Conservation (phyloP, 2,113 vertebrate genomes). For the Danio rerio region GRCz12tu NC_133182.1:43257501-43258000, state of each 20-base stretch:
- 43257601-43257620: too few relatives aligned
- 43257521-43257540: too few relatives aligned
- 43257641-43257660: too few relatives aligned
- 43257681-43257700: neutral
- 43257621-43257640: too few relatives aligned
- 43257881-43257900: slow-evolving; percentile 70
- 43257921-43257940: slow-evolving; percentile 71
- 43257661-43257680: too few relatives aligned
- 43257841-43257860: slow-evolving; percentile 72
- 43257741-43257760: neutral
- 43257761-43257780: slow-evolving; percentile 27
- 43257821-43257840: slow-evolving; percentile 63
- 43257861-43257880: slow-evolving; percentile 74
- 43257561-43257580: too few relatives aligned
- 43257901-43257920: slow-evolving; percentile 76
- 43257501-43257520: too few relatives aligned
- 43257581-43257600: too few relatives aligned
- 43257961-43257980: slow-evolving; percentile 70
- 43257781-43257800: slow-evolving; percentile 59
- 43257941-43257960: slow-evolving; percentile 72
- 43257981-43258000: slow-evolving; percentile 62
- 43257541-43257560: too few relatives aligned
- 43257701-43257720: neutral
- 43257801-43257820: slow-evolving; percentile 59
- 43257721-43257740: slow-evolving; percentile 41